These are phyloP conservation scores for Colistium nudipinnis DNA, from an alignment of 2,113 vertebrate species.

Conservation along the genomic window DNA sequence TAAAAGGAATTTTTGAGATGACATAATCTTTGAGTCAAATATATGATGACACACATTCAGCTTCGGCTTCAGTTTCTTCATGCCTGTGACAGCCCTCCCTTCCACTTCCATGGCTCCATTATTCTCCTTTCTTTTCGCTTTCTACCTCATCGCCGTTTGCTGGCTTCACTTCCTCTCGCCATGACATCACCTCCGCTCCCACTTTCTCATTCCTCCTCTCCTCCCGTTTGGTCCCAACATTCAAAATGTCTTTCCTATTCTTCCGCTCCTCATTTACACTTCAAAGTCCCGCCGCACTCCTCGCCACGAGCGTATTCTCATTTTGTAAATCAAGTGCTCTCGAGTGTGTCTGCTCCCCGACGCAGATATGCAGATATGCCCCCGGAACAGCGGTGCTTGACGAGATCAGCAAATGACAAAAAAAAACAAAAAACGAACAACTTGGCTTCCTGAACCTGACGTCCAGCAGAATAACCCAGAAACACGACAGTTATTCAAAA, in stretches of 20 bases:
- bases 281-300: constrained; percentile 45
- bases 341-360: constrained; percentile 12
- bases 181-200: constrained; percentile 36
- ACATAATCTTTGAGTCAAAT: too few species aligned
- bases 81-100: constrained; percentile 20
- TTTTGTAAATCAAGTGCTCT: constrained; percentile 51
- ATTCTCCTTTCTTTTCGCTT: constrained; percentile 26
- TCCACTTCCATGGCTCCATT: constrained; percentile 33
- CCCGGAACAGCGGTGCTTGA: background rate
- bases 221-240: constrained; percentile 19
- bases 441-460: too few species aligned
- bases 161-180: constrained; percentile 4
- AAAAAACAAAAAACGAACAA: too few species aligned
- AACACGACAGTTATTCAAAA: too few species aligned
- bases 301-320: constrained; percentile 32
- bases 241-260: constrained; percentile 25
- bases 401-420: too few species aligned
- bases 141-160: background rate
- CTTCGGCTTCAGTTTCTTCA: constrained; percentile 7
- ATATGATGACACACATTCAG: too few species aligned
- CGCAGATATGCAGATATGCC: constrained; percentile 25
- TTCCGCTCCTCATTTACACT: constrained; percentile 32
- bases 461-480: too few species aligned
- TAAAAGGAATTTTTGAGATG: too few species aligned
- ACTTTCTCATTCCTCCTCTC: background rate